Evolutionary conservation across 53 echinoderm and acorn worm species (phyloP).

Genomic region (Paelopatides confundens): DNA sequence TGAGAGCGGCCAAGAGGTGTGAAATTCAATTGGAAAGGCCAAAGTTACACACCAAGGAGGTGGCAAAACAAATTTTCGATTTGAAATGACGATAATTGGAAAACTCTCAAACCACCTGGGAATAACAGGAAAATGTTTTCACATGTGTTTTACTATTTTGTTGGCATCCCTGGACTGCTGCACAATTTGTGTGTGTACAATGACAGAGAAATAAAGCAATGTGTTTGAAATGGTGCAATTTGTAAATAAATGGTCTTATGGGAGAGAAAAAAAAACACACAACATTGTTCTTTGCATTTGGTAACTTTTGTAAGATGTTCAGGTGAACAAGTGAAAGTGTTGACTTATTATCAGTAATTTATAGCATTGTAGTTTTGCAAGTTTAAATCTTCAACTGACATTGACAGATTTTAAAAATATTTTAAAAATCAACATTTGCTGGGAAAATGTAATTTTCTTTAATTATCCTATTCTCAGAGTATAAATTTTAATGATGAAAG

Average conservation of each 20-base stretch:
- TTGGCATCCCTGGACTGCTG: background rate
- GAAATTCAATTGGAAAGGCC: conserved; percentile 63
- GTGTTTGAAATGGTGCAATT: background rate
- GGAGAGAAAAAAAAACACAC: background rate
- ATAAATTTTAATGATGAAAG: too few species aligned
- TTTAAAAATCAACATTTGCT: too few species aligned
- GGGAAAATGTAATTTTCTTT: too few species aligned
- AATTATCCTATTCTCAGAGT: too few species aligned
- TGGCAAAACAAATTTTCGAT: conserved; percentile 57
- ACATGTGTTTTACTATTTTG: conserved; percentile 47
- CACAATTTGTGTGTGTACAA: background rate
- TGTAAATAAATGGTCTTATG: background rate
- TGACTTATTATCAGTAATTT: too few species aligned
- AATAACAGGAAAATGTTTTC: conserved; percentile 44
- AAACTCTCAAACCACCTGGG: conserved; percentile 53
- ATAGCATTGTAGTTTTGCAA: too few species aligned
- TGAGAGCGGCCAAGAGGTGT: conserved; percentile 40
- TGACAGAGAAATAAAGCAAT: background rate
- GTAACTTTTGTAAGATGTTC: too few species aligned
- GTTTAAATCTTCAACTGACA: too few species aligned
- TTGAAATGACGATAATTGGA: conserved; percentile 57
- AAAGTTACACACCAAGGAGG: conserved; percentile 49
- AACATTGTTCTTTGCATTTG: background rate
- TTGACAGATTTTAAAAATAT: too few species aligned
- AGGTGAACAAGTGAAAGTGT: too few species aligned